Conservation (phyloP, 2,113 vertebrate genomes). For the Grammomys surdaster region DNA sequence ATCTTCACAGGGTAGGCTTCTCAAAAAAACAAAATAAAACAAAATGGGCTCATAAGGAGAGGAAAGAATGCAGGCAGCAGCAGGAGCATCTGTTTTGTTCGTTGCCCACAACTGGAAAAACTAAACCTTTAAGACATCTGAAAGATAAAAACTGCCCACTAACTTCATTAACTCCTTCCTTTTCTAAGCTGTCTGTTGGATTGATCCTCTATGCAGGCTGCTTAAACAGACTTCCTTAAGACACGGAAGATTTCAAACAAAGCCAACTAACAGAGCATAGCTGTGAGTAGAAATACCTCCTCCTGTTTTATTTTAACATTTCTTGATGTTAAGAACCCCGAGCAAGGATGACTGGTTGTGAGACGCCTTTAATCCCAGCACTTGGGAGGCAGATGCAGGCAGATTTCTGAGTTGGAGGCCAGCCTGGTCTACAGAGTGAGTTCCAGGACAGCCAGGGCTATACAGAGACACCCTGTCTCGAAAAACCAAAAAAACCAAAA, state of each 20-base stretch:
- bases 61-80: background rate
- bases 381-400: background rate
- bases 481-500: background rate
- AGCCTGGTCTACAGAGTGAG: background rate
- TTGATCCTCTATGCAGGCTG: background rate
- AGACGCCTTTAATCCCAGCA: background rate
- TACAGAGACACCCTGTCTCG: background rate
- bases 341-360: background rate
- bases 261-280: background rate
- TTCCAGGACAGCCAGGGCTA: background rate
- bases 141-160: background rate
- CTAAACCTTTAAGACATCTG: fast-evolving
- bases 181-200: background rate
- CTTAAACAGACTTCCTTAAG: background rate
- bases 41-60: background rate
- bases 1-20: background rate
- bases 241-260: background rate
- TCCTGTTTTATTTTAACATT: background rate
- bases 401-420: background rate
- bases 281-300: background rate
- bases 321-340: background rate
- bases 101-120: background rate
- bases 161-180: background rate
- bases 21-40: background rate
- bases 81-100: background rate